Conservation (phyloP, 2,888 invertebrate species). For the Folsomia candida region DNA sequence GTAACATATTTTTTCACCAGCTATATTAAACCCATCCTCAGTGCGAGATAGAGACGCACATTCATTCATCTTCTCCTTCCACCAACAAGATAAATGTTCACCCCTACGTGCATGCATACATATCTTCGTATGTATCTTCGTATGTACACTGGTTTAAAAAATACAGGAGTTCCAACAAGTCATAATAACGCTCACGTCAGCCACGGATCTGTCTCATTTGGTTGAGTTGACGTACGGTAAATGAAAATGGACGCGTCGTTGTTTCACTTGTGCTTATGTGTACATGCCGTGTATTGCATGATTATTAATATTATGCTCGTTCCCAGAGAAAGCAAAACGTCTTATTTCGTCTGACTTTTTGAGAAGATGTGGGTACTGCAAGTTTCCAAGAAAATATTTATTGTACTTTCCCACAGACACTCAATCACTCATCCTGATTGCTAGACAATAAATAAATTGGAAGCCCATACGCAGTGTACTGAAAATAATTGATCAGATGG, state of each 20-base stretch:
- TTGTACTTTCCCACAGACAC: neutral
- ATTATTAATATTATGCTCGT: neutral
- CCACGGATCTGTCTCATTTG: neutral
- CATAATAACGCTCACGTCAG: neutral
- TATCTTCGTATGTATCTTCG: neutral
- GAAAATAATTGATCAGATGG: slow-evolving; percentile 22
- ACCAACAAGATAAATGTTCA: neutral
- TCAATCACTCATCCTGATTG: neutral
- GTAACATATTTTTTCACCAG: slow-evolving; percentile 4
- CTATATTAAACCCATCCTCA: too few relatives aligned
- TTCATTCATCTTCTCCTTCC: too few relatives aligned
- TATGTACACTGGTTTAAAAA: neutral
- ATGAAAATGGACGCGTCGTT: neutral
- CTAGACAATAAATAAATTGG: slow-evolving; percentile 9
- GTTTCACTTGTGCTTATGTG: neutral
- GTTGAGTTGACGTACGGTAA: neutral
- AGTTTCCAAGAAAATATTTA: neutral
- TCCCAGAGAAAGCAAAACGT: neutral
- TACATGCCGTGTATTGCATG: too few relatives aligned
- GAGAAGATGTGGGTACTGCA: too few relatives aligned
- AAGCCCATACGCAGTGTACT: neutral
- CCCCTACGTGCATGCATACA: too few relatives aligned
- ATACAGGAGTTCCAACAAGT: neutral
- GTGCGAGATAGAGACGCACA: too few relatives aligned
- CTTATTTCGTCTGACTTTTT: too few relatives aligned